phyloP scores from a whole-genome alignment of 2,797 vertebrate genomes.

The Protonibea diacanthus region DNA sequence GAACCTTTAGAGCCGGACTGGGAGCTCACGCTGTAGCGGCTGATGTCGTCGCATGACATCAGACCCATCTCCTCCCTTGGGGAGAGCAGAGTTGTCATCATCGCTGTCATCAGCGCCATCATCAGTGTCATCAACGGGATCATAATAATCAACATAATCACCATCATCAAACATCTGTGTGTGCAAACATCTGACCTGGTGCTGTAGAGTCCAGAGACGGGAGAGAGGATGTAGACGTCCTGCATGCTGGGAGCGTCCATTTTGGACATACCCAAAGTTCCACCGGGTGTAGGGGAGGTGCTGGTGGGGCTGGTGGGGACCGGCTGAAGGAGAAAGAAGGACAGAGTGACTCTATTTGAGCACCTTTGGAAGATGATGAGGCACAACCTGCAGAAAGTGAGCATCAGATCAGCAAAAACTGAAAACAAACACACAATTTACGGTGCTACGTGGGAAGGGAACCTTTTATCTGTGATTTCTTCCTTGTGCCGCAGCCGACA shows the following conservation, averaged over 20 bases:
- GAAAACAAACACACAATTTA: slow-evolving; percentile 43
- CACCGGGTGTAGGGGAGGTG: slow-evolving; percentile 87
- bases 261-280: slow-evolving; percentile 90
- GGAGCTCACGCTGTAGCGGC: slow-evolving; percentile 89
- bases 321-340: slow-evolving; percentile 77
- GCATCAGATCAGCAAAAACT: slow-evolving; percentile 32
- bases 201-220: slow-evolving; percentile 89
- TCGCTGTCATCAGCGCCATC: slow-evolving; percentile 37
- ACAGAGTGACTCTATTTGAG: slow-evolving; percentile 8
- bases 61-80: slow-evolving; percentile 91
- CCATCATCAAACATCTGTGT: slow-evolving; percentile 36
- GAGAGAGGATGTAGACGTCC: slow-evolving; percentile 92
- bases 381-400: slow-evolving; percentile 34
- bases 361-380: background rate
- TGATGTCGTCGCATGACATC: slow-evolving; percentile 93
- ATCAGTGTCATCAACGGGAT: slow-evolving; percentile 24
- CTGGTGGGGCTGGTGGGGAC: slow-evolving; percentile 87
- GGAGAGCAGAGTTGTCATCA: slow-evolving; percentile 40
- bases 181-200: slow-evolving; percentile 84
- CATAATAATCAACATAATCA: slow-evolving; percentile 41
- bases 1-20: slow-evolving; percentile 89
- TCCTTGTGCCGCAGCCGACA: slow-evolving; percentile 14
- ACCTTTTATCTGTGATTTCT: slow-evolving; percentile 43
- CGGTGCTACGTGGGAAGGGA: background rate
- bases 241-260: slow-evolving; percentile 89